Conservation (phyloP, 1,140 invertebrate genomes). For the Gryon sp. region DNA sequence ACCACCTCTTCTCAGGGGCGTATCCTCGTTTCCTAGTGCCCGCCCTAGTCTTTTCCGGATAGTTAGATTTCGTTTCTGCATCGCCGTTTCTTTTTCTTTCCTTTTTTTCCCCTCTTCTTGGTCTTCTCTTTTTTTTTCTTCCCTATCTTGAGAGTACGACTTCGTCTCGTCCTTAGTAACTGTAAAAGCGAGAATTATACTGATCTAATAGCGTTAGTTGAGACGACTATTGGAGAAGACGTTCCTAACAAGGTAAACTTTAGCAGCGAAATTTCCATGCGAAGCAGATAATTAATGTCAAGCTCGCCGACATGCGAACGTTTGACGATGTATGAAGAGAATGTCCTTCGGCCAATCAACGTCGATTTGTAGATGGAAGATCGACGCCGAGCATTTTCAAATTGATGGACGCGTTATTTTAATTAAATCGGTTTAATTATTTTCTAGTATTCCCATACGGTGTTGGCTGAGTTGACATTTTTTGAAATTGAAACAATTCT, state of each 20-base stretch:
- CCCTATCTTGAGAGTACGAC: no score
- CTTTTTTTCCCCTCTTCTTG: no score
- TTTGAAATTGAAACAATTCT: no score
- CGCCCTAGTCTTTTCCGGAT: constrained; percentile 71
- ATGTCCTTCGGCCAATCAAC: constrained; percentile 59
- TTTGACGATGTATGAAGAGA: constrained; percentile 58
- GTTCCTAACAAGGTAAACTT: constrained; percentile 60
- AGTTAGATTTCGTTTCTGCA: constrained; percentile 63
- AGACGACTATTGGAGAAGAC: constrained; percentile 47
- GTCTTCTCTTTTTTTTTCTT: no score
- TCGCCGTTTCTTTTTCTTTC: constrained; percentile 24
- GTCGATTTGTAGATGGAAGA: constrained; percentile 53
- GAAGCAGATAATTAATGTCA: constrained; percentile 55
- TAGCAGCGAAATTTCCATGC: constrained; percentile 52
- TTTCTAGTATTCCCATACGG: no score
- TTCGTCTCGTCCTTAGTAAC: constrained; percentile 26
- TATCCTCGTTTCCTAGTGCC: constrained; percentile 71
- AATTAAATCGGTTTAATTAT: constrained; percentile 29
- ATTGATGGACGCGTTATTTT: not conserved
- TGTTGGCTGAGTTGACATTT: no score
- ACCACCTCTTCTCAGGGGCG: constrained; percentile 78
- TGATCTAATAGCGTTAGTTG: constrained; percentile 55
- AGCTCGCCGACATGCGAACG: constrained; percentile 46
- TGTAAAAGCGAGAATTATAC: constrained; percentile 60
- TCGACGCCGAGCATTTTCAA: constrained; percentile 3